Evolutionary conservation across 2,888 invertebrate genomes (phyloP).

Genomic region (Chrysodeixis includens): DNA sequence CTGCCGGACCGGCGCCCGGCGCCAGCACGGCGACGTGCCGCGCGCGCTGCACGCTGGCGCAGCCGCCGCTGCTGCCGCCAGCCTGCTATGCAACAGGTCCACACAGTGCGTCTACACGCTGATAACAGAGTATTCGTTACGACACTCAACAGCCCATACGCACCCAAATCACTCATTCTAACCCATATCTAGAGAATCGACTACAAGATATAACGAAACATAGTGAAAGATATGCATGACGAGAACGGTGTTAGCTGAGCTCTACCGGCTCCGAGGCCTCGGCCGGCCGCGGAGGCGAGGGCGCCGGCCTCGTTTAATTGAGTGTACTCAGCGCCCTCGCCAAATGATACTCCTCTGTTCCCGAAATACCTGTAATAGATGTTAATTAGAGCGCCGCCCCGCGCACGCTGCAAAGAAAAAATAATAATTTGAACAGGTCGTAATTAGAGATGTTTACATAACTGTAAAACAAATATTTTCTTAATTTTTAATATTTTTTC

Average conservation of each 20-base stretch:
- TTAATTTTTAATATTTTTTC: slow-evolving; percentile 87
- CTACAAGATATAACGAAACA: slow-evolving; percentile 5
- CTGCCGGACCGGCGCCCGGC: slow-evolving; percentile 72
- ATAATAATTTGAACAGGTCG: slow-evolving; percentile 88
- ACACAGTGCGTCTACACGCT: slow-evolving; percentile 51
- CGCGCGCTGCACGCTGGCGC: slow-evolving; percentile 49
- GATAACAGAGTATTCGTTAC: slow-evolving; percentile 33
- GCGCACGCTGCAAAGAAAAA: slow-evolving; percentile 81
- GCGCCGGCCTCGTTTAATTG: slow-evolving; percentile 82
- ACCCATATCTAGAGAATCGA: slow-evolving; percentile 3
- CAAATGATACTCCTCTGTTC: slow-evolving; percentile 86
- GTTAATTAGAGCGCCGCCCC: slow-evolving; percentile 86
- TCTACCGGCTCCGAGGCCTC: slow-evolving; percentile 39
- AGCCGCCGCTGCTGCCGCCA: slow-evolving; percentile 11
- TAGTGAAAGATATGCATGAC: slow-evolving; percentile 20
- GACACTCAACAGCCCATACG: slow-evolving; percentile 16
- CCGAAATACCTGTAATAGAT: slow-evolving; percentile 88
- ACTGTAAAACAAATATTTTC: slow-evolving; percentile 89
- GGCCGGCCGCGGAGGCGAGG: slow-evolving; percentile 58
- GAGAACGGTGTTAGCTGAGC: slow-evolving; percentile 41
- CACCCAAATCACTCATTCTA: slow-evolving; percentile 6
- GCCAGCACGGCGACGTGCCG: slow-evolving; percentile 43
- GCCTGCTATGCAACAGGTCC: slow-evolving; percentile 57
- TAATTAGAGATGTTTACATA: slow-evolving; percentile 89
- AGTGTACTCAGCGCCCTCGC: slow-evolving; percentile 87